Conservation (phyloP, 2,888 invertebrate species). For the Eutolmus rufibarbis region DNA sequence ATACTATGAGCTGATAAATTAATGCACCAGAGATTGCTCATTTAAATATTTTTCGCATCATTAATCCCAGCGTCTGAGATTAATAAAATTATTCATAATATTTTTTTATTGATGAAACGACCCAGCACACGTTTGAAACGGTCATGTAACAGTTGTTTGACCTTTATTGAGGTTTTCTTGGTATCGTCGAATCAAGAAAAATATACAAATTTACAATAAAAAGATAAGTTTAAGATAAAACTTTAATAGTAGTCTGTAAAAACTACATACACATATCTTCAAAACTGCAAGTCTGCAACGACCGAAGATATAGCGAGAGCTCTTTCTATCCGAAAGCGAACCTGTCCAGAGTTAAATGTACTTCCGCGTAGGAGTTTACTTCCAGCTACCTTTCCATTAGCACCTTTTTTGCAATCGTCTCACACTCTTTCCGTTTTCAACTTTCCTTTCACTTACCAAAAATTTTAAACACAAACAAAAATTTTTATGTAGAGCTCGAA, state of each 20-base stretch:
- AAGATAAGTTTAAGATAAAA: not conserved
- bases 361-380: conserved; percentile 10
- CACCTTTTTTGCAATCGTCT: not conserved
- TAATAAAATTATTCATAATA: not conserved
- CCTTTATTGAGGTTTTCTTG: not conserved
- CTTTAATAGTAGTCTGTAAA: not conserved
- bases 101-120: not conserved
- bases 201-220: not conserved
- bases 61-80: not conserved
- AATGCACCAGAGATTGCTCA: not conserved
- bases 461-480: not conserved
- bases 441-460: conserved; percentile 12
- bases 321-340: not conserved
- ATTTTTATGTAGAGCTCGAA: not conserved
- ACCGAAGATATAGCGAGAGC: not conserved
- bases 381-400: not conserved
- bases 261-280: too few species aligned
- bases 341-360: not conserved
- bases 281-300: not conserved
- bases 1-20: not conserved
- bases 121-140: not conserved
- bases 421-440: not conserved
- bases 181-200: not conserved
- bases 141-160: not conserved
- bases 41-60: not conserved